Conservation (phyloP, 2,113 vertebrate species). For the Ciconia maguari region DNA sequence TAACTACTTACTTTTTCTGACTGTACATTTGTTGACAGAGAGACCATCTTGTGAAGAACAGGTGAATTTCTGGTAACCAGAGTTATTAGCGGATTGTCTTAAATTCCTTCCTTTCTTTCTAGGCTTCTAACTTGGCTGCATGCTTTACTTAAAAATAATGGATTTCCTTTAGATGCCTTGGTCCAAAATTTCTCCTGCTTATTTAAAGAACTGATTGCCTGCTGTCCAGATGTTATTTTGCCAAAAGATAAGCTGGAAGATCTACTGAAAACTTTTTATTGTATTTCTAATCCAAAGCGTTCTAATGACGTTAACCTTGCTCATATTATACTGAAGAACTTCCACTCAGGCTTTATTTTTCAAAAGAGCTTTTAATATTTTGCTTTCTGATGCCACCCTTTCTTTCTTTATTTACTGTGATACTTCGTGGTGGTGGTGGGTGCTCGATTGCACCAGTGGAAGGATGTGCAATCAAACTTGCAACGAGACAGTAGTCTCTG, state of each 20-base stretch:
- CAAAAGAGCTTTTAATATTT: not conserved
- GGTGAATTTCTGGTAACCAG: not conserved
- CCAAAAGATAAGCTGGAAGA: not conserved
- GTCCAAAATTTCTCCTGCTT: not conserved
- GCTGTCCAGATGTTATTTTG: not conserved
- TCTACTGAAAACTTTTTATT: not conserved
- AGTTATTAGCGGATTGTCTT: not conserved
- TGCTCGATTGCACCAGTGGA: conserved; percentile 50
- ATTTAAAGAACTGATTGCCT: not conserved
- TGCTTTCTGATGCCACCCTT: not conserved
- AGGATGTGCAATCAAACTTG: conserved; percentile 69
- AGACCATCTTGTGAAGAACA: not conserved
- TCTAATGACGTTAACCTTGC: not conserved
- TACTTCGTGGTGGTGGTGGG: conserved; percentile 45
- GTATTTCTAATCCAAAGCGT: not conserved
- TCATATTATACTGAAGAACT: not conserved
- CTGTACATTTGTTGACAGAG: not conserved
- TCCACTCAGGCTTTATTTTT: not conserved
- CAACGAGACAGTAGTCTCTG: conserved; percentile 76
- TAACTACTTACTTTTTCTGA: not conserved
- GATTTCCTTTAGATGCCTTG: not conserved
- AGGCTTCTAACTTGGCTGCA: not conserved
- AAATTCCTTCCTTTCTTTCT: not conserved
- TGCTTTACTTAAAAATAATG: not conserved
- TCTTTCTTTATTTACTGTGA: conserved; percentile 22